phyloP scores from a whole-genome alignment of 2,888 invertebrate genomes.

The Cataglyphis rosenhaueri region DNA sequence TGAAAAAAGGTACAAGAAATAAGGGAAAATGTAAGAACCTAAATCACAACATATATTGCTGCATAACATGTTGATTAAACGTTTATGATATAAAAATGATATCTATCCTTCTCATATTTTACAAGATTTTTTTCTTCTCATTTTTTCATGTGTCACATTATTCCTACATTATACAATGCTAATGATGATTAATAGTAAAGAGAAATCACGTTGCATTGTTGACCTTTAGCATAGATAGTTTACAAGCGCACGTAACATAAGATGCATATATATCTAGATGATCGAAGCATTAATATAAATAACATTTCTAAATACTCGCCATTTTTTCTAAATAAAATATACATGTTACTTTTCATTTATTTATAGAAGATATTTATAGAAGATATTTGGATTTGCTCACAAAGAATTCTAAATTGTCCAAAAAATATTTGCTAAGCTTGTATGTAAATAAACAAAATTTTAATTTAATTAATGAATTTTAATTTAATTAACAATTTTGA shows the following conservation, averaged over 20 bases:
- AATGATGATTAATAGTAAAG: constrained; percentile 47
- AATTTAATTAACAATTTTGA: not conserved
- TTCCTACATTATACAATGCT: constrained; percentile 11
- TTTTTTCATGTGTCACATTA: not conserved
- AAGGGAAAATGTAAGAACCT: not conserved
- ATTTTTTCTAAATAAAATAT: constrained; percentile 24
- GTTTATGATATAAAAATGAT: not conserved
- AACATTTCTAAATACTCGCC: not conserved
- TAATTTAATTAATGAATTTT: not conserved
- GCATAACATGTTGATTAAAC: not conserved
- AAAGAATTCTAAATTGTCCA: not conserved
- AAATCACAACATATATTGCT: not conserved
- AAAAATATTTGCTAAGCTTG: not conserved
- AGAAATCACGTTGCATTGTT: constrained; percentile 27
- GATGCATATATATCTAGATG: not conserved
- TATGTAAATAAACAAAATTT: not conserved
- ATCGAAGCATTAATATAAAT: constrained; percentile 23
- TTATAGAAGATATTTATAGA: not conserved
- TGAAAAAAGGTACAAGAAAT: not conserved
- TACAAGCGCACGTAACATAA: not conserved
- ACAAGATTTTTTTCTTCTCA: not conserved
- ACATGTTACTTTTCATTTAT: not conserved
- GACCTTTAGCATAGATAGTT: constrained; percentile 30
- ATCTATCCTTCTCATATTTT: not conserved
- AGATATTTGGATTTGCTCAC: not conserved